phyloP scores from a whole-genome alignment of 2,888 invertebrate species.

The Smittia aterrima region DNA sequence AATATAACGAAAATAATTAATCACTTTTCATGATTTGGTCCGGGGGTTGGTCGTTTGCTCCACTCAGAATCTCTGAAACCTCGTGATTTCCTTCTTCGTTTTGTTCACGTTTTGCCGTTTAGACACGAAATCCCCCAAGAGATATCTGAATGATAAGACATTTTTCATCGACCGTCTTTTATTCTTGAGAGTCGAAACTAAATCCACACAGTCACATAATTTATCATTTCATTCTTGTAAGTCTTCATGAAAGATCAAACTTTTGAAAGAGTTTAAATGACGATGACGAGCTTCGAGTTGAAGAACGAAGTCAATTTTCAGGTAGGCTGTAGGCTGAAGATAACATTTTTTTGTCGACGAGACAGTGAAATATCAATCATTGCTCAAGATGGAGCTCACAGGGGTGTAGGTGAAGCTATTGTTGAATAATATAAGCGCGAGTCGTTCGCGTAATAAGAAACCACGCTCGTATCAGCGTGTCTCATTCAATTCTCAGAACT shows the following conservation, averaged over 20 bases:
- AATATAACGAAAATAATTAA: slow-evolving; percentile 37
- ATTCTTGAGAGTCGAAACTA: slow-evolving; percentile 4
- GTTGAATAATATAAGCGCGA: background rate
- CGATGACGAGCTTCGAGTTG: slow-evolving; percentile 37
- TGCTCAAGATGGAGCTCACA: background rate
- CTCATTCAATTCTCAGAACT: background rate
- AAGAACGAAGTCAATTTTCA: slow-evolving; percentile 39
- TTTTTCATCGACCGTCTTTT: slow-evolving; percentile 16
- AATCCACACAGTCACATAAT: slow-evolving; percentile 38
- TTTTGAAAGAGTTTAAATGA: slow-evolving; percentile 36
- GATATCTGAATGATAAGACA: slow-evolving; percentile 38
- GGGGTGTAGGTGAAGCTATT: background rate
- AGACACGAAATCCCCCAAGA: slow-evolving; percentile 19
- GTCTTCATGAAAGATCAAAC: slow-evolving; percentile 1
- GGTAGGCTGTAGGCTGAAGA: slow-evolving; percentile 35
- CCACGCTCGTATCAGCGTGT: background rate
- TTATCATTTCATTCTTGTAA: slow-evolving; percentile 38
- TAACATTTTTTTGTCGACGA: slow-evolving; percentile 25
- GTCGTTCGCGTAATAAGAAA: background rate
- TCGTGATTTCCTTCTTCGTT: background rate
- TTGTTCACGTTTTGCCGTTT: background rate
- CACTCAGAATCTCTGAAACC: background rate
- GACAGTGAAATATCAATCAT: slow-evolving; percentile 40
- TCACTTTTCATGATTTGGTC: slow-evolving; percentile 40
- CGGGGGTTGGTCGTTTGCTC: slow-evolving; percentile 34